phyloP scores from a whole-genome alignment of 2,797 vertebrate genomes.

The Hypotaenidia okinawae region DNA sequence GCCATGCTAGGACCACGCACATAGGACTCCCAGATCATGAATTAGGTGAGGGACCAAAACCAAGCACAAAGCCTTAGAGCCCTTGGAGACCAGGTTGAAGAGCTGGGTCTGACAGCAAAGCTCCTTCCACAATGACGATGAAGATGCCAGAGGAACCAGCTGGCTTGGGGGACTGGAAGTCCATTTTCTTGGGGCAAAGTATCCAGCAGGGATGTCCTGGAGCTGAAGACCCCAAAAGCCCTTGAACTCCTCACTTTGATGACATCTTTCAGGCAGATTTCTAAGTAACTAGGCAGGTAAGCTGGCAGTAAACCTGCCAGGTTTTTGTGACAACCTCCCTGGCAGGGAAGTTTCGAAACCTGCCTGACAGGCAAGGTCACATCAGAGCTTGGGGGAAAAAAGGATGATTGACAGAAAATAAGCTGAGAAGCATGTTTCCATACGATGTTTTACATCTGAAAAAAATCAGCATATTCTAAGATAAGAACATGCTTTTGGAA shows the following conservation, averaged over 20 bases:
- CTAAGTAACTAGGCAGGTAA: not conserved
- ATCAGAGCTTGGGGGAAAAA: not conserved
- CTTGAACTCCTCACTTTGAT: not conserved
- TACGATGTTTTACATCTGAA: slow-evolving; percentile 11
- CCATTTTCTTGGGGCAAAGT: not conserved
- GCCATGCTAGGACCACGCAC: not conserved
- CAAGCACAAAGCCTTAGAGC: not conserved
- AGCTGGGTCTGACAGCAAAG: not conserved
- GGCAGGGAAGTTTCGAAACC: slow-evolving; percentile 26
- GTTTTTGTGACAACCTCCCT: slow-evolving; percentile 26
- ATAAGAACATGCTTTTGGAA: not conserved
- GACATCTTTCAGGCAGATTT: not conserved
- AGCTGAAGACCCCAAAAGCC: not conserved
- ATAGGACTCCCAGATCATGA: not conserved
- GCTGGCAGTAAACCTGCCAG: not conserved
- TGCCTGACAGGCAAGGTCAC: slow-evolving; percentile 26
- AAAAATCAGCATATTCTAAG: slow-evolving; percentile 28
- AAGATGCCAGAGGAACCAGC: not conserved
- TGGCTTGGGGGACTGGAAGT: not conserved
- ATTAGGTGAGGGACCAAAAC: not conserved
- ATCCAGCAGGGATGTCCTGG: not conserved
- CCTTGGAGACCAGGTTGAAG: not conserved
- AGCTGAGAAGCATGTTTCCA: not conserved
- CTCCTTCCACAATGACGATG: not conserved
- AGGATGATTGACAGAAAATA: slow-evolving; percentile 5